Conservation (phyloP, 2,888 invertebrate species). For the Lacanobia oleracea region DNA sequence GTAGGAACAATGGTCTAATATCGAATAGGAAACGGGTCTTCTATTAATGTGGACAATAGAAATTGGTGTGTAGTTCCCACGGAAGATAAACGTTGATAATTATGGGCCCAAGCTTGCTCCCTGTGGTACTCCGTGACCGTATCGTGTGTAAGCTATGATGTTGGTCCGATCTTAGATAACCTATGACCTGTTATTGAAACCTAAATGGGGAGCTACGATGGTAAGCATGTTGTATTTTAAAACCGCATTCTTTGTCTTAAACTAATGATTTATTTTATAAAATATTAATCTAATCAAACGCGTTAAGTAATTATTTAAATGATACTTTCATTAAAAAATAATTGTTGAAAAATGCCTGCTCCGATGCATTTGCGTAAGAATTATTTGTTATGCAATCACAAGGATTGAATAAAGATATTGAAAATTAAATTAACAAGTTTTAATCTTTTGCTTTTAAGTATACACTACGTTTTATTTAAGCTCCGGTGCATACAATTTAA, state of each 20-base stretch:
- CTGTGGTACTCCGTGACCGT: slow-evolving; percentile 65
- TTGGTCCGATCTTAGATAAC: slow-evolving; percentile 77
- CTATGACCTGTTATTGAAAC: slow-evolving; percentile 73
- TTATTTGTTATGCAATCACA: neutral
- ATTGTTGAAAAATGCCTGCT: neutral
- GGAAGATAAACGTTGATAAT: slow-evolving; percentile 37
- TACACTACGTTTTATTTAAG: neutral
- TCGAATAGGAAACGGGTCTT: slow-evolving; percentile 21
- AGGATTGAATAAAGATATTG: too few relatives aligned
- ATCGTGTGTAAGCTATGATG: slow-evolving; percentile 68
- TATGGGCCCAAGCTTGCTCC: slow-evolving; percentile 58
- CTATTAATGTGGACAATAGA: slow-evolving; percentile 26
- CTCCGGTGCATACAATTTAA: neutral
- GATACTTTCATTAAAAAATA: neutral
- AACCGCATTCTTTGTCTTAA: neutral
- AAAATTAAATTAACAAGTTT: neutral
- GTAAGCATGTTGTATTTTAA: slow-evolving; percentile 13
- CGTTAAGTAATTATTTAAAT: neutral
- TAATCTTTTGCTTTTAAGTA: neutral
- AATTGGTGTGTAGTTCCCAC: slow-evolving; percentile 51
- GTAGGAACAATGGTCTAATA: slow-evolving; percentile 23
- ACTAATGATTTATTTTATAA: neutral
- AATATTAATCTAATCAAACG: neutral
- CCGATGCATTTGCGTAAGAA: neutral
- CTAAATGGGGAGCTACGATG: slow-evolving; percentile 72